Percentiles rank a stretch among this genome's conserved stretches.
Evolutionary conservation across 2,797 vertebrate species (phyloP).

Genomic region (Lepilemur ruficaudatus): DNA sequence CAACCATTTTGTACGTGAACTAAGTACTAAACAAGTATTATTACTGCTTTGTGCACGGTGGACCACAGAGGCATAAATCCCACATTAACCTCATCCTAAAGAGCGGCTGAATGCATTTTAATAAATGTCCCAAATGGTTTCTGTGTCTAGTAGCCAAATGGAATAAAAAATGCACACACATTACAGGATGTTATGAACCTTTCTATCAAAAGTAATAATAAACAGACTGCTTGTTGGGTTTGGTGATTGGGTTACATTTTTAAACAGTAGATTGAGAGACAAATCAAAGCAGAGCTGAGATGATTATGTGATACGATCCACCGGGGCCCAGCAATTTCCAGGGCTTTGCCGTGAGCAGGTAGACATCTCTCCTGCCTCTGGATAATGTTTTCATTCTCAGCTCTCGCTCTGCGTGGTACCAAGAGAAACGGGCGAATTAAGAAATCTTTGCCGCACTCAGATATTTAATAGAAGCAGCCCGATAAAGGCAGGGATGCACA

Average conservation of each 20-base stretch:
- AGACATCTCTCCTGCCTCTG: background rate
- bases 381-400: background rate
- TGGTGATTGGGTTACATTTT: conserved; percentile 61
- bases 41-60: background rate
- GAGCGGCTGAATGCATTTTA: conserved; percentile 78
- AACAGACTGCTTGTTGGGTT: conserved; percentile 63
- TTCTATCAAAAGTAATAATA: conserved; percentile 79
- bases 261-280: conserved; percentile 55
- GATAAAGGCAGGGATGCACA: conserved; percentile 74
- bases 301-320: background rate
- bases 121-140: conserved; percentile 78
- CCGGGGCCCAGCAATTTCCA: background rate
- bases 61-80: conserved; percentile 76
- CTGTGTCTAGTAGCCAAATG: conserved; percentile 66
- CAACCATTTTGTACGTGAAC: conserved; percentile 62
- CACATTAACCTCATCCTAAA: conserved; percentile 76
- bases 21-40: conserved; percentile 75
- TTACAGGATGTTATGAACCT: conserved; percentile 68
- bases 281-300: conserved; percentile 12
- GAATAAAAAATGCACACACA: conserved; percentile 70
- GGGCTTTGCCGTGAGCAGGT: conserved; percentile 43
- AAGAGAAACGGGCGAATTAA: conserved; percentile 74
- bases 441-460: conserved; percentile 51
- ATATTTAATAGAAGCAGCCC: conserved; percentile 80
- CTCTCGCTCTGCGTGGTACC: conserved; percentile 26